Percentiles rank a stretch among this genome's conserved stretches.
Evolutionary conservation across 2,113 vertebrate genomes (phyloP).

Genomic region (Burhinus bistriatus): DNA sequence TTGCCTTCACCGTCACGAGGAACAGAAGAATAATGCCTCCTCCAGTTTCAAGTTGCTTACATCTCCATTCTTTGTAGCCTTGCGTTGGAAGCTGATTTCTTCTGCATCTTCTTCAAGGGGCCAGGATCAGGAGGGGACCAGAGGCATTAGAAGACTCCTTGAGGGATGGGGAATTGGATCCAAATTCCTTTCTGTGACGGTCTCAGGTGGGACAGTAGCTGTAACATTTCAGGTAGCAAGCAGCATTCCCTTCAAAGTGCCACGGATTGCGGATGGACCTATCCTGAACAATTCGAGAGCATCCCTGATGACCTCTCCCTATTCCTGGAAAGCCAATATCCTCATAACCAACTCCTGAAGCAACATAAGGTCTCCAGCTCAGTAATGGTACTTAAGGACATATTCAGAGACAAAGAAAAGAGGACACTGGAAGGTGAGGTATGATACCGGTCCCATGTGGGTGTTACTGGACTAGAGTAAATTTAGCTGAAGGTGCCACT

Average conservation of each 20-base stretch:
- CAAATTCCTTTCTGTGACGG: not conserved
- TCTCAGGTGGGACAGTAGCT: too few relatives aligned
- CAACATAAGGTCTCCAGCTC: not conserved
- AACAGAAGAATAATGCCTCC: not conserved
- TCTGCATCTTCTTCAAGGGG: not conserved
- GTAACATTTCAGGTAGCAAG: not conserved
- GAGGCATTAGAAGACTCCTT: too few relatives aligned
- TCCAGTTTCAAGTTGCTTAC: not conserved
- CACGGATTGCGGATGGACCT: not conserved
- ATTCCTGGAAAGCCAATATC: not conserved
- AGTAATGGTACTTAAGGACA: not conserved
- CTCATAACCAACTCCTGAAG: not conserved
- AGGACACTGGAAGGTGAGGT: not conserved
- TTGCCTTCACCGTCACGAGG: not conserved
- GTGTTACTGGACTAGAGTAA: not conserved
- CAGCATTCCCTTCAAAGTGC: not conserved
- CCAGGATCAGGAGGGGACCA: not conserved
- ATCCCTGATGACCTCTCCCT: not conserved
- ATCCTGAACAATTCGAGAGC: not conserved
- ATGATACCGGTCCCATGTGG: not conserved
- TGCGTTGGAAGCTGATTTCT: not conserved
- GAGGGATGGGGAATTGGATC: not conserved
- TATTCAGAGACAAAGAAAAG: not conserved
- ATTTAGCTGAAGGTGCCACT: not conserved
- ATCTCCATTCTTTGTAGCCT: not conserved